Percentiles rank a stretch among this genome's conserved stretches.
phyloP scores from a whole-genome alignment of 2,113 vertebrate species.

The Bucco capensis region DNA sequence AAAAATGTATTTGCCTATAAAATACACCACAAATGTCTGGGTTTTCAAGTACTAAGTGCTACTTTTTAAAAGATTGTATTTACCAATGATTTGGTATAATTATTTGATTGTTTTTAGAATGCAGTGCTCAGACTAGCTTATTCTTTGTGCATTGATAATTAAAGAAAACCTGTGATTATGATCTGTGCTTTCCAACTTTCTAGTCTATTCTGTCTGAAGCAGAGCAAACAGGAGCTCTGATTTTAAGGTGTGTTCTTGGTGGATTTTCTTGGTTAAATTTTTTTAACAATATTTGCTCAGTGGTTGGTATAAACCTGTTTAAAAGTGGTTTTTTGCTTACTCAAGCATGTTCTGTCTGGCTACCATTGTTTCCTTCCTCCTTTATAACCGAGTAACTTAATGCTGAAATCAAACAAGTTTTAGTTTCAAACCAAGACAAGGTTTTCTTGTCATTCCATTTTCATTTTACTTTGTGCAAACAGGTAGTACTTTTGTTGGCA shows the following conservation, averaged over 20 bases:
- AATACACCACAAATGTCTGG: neutral
- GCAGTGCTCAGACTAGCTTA: neutral
- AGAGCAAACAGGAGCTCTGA: neutral
- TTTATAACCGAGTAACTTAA: slow-evolving; percentile 26
- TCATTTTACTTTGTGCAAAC: slow-evolving; percentile 21
- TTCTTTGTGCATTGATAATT: neutral
- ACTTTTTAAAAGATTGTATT: neutral
- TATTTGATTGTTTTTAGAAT: neutral
- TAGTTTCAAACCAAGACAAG: neutral
- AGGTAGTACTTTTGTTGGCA: slow-evolving; percentile 6
- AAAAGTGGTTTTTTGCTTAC: neutral
- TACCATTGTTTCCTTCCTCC: neutral
- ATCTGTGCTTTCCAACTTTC: neutral
- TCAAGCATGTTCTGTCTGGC: slow-evolving; percentile 21
- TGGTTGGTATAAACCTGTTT: slow-evolving; percentile 14
- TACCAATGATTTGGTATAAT: neutral
- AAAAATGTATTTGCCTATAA: neutral
- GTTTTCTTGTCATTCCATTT: neutral
- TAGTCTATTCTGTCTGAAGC: neutral
- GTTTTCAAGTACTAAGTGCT: neutral
- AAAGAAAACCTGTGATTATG: neutral
- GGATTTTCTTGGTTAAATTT: neutral
- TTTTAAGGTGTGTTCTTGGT: neutral
- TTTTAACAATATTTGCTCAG: neutral
- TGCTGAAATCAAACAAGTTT: slow-evolving; percentile 7